phyloP scores from a whole-genome alignment of 1,140 invertebrate genomes.

The Daktulosphaira vitifoliae region DNA sequence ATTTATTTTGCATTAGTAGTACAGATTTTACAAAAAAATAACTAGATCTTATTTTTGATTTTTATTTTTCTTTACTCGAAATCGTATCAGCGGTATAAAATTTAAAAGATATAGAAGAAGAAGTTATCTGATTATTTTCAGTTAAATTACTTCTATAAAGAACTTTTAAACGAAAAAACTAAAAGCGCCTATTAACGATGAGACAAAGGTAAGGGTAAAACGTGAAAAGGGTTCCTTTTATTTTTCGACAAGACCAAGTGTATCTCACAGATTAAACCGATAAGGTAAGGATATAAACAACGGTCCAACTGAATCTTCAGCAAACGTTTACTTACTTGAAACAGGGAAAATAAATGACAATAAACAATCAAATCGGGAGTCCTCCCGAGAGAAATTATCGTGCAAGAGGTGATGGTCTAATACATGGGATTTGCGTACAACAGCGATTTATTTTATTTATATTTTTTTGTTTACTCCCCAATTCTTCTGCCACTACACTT shows the following conservation, averaged over 20 bases:
- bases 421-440: conserved; percentile 17
- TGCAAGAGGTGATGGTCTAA: not conserved
- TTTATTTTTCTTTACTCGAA: too few relatives aligned
- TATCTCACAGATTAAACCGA: conserved; percentile 6
- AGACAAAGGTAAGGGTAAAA: too few relatives aligned
- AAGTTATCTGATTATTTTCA: too few relatives aligned
- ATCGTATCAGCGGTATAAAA: too few relatives aligned
- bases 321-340: conserved; percentile 20
- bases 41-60: too few relatives aligned
- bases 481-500: not conserved
- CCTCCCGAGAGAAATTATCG: not conserved
- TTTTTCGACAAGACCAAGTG: not conserved
- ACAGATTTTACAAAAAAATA: too few relatives aligned
- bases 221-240: not conserved
- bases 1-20: too few relatives aligned
- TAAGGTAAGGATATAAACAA: not conserved
- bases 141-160: too few relatives aligned
- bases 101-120: too few relatives aligned
- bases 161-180: too few relatives aligned
- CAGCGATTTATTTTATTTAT: conserved; percentile 18
- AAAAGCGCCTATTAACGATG: too few relatives aligned
- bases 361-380: conserved; percentile 5
- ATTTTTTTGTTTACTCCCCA: not conserved
- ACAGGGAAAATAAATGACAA: conserved; percentile 18
- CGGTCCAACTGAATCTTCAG: not conserved